Base-by-base conservation (phyloP, 2,888 invertebrate genomes). In the Stomorhina lunata region DNA sequence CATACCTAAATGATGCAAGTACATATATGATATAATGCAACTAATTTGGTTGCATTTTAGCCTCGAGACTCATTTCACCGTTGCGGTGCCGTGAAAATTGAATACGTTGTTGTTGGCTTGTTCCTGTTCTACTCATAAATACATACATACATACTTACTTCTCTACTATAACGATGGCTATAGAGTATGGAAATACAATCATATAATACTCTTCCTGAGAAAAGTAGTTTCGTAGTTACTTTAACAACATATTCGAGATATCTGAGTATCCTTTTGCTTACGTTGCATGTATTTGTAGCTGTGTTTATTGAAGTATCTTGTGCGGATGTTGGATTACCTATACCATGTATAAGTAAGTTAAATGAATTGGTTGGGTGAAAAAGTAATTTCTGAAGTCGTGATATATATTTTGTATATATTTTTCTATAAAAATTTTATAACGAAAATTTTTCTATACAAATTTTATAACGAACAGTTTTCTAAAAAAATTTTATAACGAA, bases 41-140 rank as follows among this genome's bases (percentile, higher is more conserved):
- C 82, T 82, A 82, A 82, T 82, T 82, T 82, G 79, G 79, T 82
- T 79, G 82, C 79, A 82, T 79, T 82, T 79, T 15, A 75, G 79
- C 82, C 82, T 69, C 48, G 25, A 79, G 82, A 75, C 82, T 82
- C 82, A 79, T 82, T 79, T 82, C 75, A 79, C 65, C 59, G 79
- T 59, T 27, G 50, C 71, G 75, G 65, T 79, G 65, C 82, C 69
- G 75, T 71, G 79, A 71, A 82, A 82, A 82, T 82, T 79, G 69
- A 82, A 82, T 76, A 82, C 57, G 75, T 82, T 69, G 75, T 82
- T 69, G 75, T 27, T 82, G 55, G 63, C 53, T 75, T 32, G 17
- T 69, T 59, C 34, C 68, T 48, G 45, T 50, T 65, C 5, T 55
- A 34, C 10, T 73, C 10, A 3, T 32, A 69, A 10, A 32, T n/a